Evolutionary conservation across 2,797 vertebrate species (phyloP).

Genomic region (Cuculus canorus): DNA sequence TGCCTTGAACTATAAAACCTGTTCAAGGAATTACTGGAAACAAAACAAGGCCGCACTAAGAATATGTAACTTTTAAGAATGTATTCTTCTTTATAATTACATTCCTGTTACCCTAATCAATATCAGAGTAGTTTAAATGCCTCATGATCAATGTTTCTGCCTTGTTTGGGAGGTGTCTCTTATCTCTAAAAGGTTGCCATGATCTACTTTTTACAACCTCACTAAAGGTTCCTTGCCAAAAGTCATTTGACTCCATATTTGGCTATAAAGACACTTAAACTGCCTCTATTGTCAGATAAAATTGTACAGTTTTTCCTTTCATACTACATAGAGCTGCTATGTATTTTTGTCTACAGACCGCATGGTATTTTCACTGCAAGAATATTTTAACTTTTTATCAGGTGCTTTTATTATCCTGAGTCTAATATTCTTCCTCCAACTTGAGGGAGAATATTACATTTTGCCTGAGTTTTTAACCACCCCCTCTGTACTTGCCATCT

Average conservation of each 20-base stretch:
- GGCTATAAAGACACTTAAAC: slow-evolving; percentile 23
- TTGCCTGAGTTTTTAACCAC: background rate
- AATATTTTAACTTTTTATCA: slow-evolving; percentile 15
- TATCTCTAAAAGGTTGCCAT: slow-evolving; percentile 59
- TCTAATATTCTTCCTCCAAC: background rate
- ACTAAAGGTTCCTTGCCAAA: background rate
- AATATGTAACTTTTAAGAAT: slow-evolving; percentile 20
- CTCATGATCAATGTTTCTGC: slow-evolving; percentile 44
- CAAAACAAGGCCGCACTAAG: background rate
- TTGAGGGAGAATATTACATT: background rate
- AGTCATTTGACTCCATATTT: slow-evolving; percentile 13
- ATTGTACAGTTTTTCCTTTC: background rate
- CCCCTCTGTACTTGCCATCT: background rate
- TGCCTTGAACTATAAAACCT: background rate
- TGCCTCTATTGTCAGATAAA: background rate
- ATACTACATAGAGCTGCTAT: background rate
- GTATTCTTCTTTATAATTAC: slow-evolving; percentile 56
- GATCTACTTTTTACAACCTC: slow-evolving; percentile 41
- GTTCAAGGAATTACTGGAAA: slow-evolving; percentile 36
- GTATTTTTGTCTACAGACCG: background rate
- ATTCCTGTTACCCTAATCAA: slow-evolving; percentile 62
- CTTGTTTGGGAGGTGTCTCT: slow-evolving; percentile 29
- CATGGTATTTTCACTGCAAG: background rate
- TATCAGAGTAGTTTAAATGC: slow-evolving; percentile 71
- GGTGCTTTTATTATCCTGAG: background rate